Conservation (phyloP, 1,140 invertebrate species). For the Melipona quadrifasciata region DNA sequence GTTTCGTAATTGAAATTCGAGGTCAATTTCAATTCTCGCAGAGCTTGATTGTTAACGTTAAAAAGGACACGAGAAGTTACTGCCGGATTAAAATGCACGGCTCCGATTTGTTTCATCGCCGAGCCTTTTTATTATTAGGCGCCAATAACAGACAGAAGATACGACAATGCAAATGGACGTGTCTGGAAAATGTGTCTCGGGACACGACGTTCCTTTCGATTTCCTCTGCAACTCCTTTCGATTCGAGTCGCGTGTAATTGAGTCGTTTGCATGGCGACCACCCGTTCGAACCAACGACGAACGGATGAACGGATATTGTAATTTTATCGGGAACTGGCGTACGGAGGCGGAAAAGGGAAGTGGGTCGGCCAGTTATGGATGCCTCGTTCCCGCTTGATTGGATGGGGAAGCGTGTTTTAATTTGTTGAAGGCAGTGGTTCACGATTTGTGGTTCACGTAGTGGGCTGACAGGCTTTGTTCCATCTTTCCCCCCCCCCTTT, state of each 20-base stretch:
- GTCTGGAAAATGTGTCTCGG: not conserved
- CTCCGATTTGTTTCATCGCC: too few species aligned
- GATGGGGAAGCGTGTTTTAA: conserved; percentile 32
- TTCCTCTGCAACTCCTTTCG: conserved; percentile 36
- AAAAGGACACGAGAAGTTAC: too few species aligned
- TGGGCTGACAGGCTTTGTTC: not conserved
- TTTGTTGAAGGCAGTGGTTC: conserved; percentile 15
- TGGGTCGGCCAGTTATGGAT: conserved; percentile 8
- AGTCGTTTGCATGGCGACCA: conserved; percentile 24
- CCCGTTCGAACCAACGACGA: not conserved
- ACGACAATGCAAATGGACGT: not conserved
- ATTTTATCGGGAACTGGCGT: conserved; percentile 33
- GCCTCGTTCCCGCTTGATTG: conserved; percentile 32
- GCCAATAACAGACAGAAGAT: too few species aligned
- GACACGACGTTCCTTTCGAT: conserved; percentile 1
- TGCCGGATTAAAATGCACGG: too few species aligned
- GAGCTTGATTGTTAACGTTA: too few species aligned
- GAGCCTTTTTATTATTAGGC: too few species aligned
- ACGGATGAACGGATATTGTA: conserved; percentile 38
- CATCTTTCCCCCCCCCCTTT: too few species aligned
- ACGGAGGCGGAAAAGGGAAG: conserved; percentile 19
- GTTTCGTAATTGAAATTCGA: too few species aligned
- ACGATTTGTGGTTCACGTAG: conserved; percentile 1
- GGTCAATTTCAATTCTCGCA: too few species aligned
- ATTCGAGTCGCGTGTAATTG: conserved; percentile 4